Conservation (phyloP, 2,888 invertebrate species). For the Chalcosyrphus nemorum region DNA sequence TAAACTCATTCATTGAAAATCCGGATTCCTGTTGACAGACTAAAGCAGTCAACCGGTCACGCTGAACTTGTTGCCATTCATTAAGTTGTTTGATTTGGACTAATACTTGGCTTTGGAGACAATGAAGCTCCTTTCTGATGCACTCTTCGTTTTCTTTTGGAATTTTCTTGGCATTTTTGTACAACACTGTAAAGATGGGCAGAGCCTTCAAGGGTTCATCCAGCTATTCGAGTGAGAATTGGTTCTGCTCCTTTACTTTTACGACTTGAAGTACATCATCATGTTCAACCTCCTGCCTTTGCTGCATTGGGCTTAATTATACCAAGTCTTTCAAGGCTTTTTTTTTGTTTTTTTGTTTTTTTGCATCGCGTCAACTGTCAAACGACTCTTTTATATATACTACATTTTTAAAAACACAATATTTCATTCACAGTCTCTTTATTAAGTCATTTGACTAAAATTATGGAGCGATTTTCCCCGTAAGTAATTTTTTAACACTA, state of each 20-base stretch:
- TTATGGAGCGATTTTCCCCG: too few relatives aligned
- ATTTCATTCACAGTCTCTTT: too few relatives aligned
- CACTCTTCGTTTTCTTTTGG: slow-evolving; percentile 79
- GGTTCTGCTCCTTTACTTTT: slow-evolving; percentile 77
- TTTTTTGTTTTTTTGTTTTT: slow-evolving; percentile 78
- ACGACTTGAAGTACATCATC: slow-evolving; percentile 79
- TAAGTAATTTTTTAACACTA: too few relatives aligned
- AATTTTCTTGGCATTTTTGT: slow-evolving; percentile 79
- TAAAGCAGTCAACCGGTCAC: slow-evolving; percentile 77
- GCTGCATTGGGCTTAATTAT: slow-evolving; percentile 79
- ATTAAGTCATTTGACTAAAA: too few relatives aligned
- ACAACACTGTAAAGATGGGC: slow-evolving; percentile 78
- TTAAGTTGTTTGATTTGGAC: slow-evolving; percentile 79
- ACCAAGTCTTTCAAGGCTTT: slow-evolving; percentile 78
- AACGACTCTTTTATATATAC: too few relatives aligned
- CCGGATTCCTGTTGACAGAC: slow-evolving; percentile 77
- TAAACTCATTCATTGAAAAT: slow-evolving; percentile 79
- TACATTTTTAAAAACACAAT: too few relatives aligned
- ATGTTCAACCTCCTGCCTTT: slow-evolving; percentile 80
- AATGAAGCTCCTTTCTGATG: slow-evolving; percentile 79
- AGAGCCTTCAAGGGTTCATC: slow-evolving; percentile 78
- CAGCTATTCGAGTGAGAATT: slow-evolving; percentile 79
- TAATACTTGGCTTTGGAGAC: slow-evolving; percentile 79
- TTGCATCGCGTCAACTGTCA: too few relatives aligned
- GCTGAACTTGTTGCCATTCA: slow-evolving; percentile 79